A percentile compares a stretch with the other conserved stretches of the same genome.
phyloP scores from a whole-genome alignment of 1,140 invertebrate species.

The Drosophila pectinifera region DNA sequence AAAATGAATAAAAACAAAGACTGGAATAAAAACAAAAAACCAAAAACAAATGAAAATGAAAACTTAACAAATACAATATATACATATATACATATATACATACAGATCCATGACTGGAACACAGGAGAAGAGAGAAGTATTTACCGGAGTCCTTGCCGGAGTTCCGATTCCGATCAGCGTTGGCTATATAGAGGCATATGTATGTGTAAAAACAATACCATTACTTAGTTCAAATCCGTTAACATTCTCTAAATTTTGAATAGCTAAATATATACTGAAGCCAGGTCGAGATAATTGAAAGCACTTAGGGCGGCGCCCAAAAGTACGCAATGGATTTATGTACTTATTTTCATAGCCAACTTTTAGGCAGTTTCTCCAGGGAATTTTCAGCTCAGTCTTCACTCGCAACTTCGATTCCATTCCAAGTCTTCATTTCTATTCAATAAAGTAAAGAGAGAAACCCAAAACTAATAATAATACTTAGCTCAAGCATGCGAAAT shows the following conservation, averaged over 20 bases:
- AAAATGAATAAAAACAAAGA: slow-evolving; percentile 75
- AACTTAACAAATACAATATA: slow-evolving; percentile 13
- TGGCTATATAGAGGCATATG: too few species aligned
- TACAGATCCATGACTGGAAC: slow-evolving; percentile 18
- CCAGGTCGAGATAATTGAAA: neutral
- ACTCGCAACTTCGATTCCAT: slow-evolving; percentile 36
- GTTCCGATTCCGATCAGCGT: slow-evolving; percentile 5
- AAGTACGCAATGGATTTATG: neutral
- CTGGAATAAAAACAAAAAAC: slow-evolving; percentile 59
- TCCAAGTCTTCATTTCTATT: slow-evolving; percentile 36
- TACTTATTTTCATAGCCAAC: neutral
- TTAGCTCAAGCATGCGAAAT: slow-evolving; percentile 54
- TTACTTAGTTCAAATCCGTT: slow-evolving; percentile 9
- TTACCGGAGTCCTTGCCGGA: neutral
- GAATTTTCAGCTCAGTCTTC: slow-evolving; percentile 29
- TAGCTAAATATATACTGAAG: neutral
- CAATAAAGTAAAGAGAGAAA: slow-evolving; percentile 1
- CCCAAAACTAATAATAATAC: slow-evolving; percentile 13
- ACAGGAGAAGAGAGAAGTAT: slow-evolving; percentile 5
- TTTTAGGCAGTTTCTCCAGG: slow-evolving; percentile 7
- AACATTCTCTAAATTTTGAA: neutral
- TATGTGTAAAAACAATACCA: slow-evolving; percentile 4
- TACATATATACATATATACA: slow-evolving; percentile 13
- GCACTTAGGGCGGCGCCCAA: neutral
- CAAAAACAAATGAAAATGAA: slow-evolving; percentile 23